Conservation (phyloP, 2,888 invertebrate genomes). For the Hylaea fasciaria region DNA sequence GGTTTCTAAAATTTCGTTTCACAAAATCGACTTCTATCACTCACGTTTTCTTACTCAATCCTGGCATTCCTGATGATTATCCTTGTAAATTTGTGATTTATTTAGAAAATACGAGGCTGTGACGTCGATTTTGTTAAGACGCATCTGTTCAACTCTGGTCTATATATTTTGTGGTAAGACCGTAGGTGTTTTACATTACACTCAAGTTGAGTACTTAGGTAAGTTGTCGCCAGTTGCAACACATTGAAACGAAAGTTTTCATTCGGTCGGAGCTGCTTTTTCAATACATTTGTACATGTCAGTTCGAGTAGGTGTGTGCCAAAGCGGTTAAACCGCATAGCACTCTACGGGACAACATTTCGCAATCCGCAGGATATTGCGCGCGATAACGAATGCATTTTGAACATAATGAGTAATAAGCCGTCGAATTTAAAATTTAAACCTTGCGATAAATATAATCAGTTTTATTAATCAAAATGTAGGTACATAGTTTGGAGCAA, state of each 20-base stretch:
- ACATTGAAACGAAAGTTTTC: conserved; percentile 57
- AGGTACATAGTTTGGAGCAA: conserved; percentile 65
- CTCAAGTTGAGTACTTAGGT: conserved; percentile 14
- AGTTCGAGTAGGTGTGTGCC: conserved; percentile 24
- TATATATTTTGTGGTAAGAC: too few relatives aligned
- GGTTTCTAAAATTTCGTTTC: too few relatives aligned
- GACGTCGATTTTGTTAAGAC: too few relatives aligned
- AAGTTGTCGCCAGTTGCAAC: conserved; percentile 33
- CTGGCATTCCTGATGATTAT: too few relatives aligned
- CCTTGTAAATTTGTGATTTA: too few relatives aligned
- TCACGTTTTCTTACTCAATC: too few relatives aligned
- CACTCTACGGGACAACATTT: conserved; percentile 43
- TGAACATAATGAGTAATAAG: conserved; percentile 60
- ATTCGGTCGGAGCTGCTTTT: conserved; percentile 27
- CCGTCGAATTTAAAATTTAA: conserved; percentile 63
- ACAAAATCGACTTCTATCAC: too few relatives aligned
- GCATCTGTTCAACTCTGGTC: too few relatives aligned
- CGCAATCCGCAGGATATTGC: conserved; percentile 44
- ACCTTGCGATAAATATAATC: conserved; percentile 66
- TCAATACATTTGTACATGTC: conserved; percentile 1
- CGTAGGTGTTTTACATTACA: conserved; percentile 66
- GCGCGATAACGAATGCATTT: conserved; percentile 57
- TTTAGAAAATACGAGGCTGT: too few relatives aligned
- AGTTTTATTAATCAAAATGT: conserved; percentile 74
- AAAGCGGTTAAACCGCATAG: conserved; percentile 28